Percentiles rank a stretch among this genome's conserved stretches.
These are phyloP conservation scores for Dendrolimus houi DNA, from an alignment of 2,888 invertebrate species.

Conservation along the genomic window DNA sequence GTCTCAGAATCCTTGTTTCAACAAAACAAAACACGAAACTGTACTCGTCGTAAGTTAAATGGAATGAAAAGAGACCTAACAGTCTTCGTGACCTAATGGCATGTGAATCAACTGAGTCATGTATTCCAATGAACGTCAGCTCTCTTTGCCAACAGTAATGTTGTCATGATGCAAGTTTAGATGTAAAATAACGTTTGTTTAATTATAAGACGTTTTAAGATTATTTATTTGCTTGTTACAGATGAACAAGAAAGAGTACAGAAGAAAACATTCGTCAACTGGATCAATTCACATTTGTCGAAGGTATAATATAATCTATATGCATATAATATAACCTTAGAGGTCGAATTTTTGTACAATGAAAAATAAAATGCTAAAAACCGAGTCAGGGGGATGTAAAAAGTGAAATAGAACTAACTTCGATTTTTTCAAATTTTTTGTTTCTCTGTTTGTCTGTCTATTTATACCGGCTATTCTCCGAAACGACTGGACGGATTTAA, in stretches of 20 bases:
- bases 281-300: conserved; percentile 98
- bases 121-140: not conserved
- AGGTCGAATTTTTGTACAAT: too few relatives aligned
- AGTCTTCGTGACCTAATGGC: not conserved
- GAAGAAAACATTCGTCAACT: conserved; percentile 99
- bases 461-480: too few relatives aligned
- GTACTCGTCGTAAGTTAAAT: not conserved
- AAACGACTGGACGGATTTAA: too few relatives aligned
- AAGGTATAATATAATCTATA: conserved; percentile 78
- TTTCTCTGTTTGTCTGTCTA: too few relatives aligned
- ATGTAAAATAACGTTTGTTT: not conserved
- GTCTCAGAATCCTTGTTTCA: not conserved
- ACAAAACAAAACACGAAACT: not conserved
- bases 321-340: too few relatives aligned
- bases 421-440: too few relatives aligned
- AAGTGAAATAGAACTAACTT: too few relatives aligned
- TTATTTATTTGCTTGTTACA: conserved; percentile 73
- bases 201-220: not conserved
- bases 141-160: not conserved
- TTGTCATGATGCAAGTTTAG: not conserved
- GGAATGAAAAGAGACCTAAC: not conserved
- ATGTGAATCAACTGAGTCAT: not conserved
- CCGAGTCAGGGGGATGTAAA: too few relatives aligned
- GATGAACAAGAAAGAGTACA: conserved; percentile 99
- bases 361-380: too few relatives aligned